phyloP scores from a whole-genome alignment of 64 coral and sea anemone genomes.

The Actinia tenebrosa region DNA sequence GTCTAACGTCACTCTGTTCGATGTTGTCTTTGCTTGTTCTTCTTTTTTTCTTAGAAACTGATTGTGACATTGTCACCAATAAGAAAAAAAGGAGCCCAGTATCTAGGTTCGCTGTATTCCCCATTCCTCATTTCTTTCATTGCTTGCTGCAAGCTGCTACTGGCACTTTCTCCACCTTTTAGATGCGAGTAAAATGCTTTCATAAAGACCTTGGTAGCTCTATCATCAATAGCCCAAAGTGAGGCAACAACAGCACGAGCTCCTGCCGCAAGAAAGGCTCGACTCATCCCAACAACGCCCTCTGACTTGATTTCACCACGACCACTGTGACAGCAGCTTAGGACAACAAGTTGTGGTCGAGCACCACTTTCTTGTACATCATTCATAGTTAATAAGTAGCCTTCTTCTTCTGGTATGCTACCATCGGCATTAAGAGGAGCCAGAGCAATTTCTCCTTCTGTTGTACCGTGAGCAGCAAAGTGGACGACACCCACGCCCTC shows the following conservation, averaged over 20 bases:
- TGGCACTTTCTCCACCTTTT: background rate
- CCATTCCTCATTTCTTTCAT: background rate
- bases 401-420: background rate
- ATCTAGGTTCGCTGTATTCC: background rate
- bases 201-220: background rate
- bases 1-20: too few species aligned
- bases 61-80: background rate
- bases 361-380: background rate
- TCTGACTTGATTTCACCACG: background rate
- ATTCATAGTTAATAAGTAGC: background rate
- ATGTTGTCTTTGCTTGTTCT: too few species aligned
- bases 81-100: background rate
- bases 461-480: background rate
- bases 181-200: background rate
- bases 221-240: background rate
- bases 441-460: background rate
- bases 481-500: background rate
- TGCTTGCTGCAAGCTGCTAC: background rate
- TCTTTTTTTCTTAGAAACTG: background rate
- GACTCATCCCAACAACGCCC: background rate
- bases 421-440: background rate
- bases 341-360: background rate
- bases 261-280: background rate
- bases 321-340: background rate
- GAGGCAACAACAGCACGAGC: background rate